A percentile compares a stretch with the other conserved stretches of the same genome.
phyloP scores from a whole-genome alignment of 1,140 invertebrate species.

The Branchinecta lindahli region DNA sequence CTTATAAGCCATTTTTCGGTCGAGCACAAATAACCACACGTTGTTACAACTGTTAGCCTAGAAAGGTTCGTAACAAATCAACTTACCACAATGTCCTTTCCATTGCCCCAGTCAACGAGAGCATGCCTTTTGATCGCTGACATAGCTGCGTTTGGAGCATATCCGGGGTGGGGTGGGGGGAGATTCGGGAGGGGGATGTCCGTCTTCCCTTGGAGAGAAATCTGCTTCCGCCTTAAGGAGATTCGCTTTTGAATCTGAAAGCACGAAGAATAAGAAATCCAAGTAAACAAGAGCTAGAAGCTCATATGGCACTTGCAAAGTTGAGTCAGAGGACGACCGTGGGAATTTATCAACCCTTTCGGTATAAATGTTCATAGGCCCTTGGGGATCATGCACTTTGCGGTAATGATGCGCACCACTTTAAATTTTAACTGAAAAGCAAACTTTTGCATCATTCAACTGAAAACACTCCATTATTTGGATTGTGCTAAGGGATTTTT shows the following conservation, averaged over 20 bases:
- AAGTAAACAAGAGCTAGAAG: constrained; percentile 15
- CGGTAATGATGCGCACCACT: no score
- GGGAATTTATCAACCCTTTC: no score
- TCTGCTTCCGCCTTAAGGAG: constrained; percentile 43
- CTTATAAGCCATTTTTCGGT: no score
- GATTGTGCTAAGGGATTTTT: no score
- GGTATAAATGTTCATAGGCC: constrained; percentile 21
- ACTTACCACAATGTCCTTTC: constrained; percentile 69
- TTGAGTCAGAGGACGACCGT: no score
- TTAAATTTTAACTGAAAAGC: no score
- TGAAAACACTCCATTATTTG: no score
- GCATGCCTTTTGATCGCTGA: constrained; percentile 88
- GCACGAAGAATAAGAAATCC: constrained; percentile 17
- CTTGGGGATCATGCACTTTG: no score
- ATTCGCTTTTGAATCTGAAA: constrained; percentile 34
- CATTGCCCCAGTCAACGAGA: constrained; percentile 61
- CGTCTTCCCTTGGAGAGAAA: constrained; percentile 35
- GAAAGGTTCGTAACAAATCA: not conserved
- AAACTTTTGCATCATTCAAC: no score
- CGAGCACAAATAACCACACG: no score
- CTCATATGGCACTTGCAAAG: no score
- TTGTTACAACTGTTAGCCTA: no score
- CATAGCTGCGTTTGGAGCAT: constrained; percentile 66
- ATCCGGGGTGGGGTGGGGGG: constrained; percentile 40
- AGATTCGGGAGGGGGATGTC: constrained; percentile 33